Base-by-base conservation (phyloP, 2,888 invertebrate species). In the Lasioglossum pauxillum region DNA sequence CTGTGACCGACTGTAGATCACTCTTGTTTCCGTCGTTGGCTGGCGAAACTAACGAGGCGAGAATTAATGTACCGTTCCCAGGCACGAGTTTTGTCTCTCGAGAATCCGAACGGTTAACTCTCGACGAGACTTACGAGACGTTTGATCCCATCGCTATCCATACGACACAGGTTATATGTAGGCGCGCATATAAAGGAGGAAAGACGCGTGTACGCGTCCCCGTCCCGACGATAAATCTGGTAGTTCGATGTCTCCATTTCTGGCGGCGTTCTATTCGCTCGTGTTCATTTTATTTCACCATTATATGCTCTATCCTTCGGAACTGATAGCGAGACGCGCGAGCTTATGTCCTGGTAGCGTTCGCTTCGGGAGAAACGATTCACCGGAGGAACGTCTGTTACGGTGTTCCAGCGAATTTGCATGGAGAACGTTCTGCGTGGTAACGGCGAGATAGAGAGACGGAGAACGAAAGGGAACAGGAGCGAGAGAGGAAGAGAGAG, bases 221-320 rank as follows among this genome's bases (percentile, higher is more conserved):
- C 80, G 67, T 83, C 14, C 46, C 35, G 60, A 46, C 87, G 82
- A 89, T 89, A 89, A 89, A 89, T 89, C 89, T 83, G 76, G 35
- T 41, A 57, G 88, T 83, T 80, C 89, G 89, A 89, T 89, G 85
- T 89, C 90, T 89, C 87, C 87, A 78, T 88, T 80, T 81, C 78
- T 82, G 35, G 74, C 71, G 78, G 31, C 83, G 60, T 76, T 77
- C 85, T 57, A 78, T 79, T 75, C 86, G 69, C 35, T 60, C 82
- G 82, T 72, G 67, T 76, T 69, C 75, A 75, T 89, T 83, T 89
- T 89, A 89, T 89, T 87, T 82, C 80, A 64, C 85, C 82, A 89
- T 89, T 87, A 89, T 87, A 49, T 44, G 81, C 78, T 44, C 72
- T 79, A 89, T 89, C 78, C 77, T 76, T 75, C 78, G 81, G 67